These are phyloP conservation scores for Iselma pallidipennis DNA, from an alignment of 2,888 invertebrate genomes.

Conservation along the genomic window DNA sequence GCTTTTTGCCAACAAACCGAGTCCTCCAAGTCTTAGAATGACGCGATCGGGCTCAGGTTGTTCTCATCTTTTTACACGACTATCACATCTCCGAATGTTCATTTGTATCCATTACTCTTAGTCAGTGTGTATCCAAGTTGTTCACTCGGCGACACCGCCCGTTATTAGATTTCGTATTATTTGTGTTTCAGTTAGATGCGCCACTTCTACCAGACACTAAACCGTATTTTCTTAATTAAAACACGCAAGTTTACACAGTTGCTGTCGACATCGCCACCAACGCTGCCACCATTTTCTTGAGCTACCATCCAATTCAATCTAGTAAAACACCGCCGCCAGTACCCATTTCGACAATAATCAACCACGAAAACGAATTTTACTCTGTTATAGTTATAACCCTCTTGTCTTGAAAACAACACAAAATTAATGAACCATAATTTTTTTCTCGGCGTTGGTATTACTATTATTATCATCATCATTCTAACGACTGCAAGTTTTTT, in stretches of 20 bases:
- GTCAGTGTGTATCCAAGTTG: conserved; percentile 23
- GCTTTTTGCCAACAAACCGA: conserved; percentile 24
- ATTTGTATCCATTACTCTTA: conserved; percentile 33
- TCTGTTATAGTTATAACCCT: background rate
- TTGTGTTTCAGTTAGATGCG: conserved; percentile 28
- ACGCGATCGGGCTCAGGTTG: conserved; percentile 13
- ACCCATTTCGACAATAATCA: background rate
- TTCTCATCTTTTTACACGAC: conserved; percentile 7
- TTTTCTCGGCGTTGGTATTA: background rate
- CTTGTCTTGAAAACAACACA: background rate
- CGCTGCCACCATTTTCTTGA: background rate
- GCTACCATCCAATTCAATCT: background rate
- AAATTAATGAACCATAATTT: background rate
- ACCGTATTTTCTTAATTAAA: conserved; percentile 29
- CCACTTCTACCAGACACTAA: conserved; percentile 16
- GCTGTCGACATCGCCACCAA: background rate
- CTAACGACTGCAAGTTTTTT: background rate
- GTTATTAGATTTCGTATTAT: conserved; percentile 34
- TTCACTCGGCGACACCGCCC: conserved; percentile 17
- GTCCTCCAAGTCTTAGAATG: conserved; percentile 13
- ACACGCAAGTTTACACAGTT: background rate
- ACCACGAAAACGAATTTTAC: background rate
- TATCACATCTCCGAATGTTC: conserved; percentile 27
- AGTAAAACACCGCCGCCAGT: too few relatives aligned
- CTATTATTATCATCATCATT: conserved; percentile 5